These are phyloP conservation scores for Altica lythri DNA, from an alignment of 2,888 invertebrate species.

Conservation along the genomic window DNA sequence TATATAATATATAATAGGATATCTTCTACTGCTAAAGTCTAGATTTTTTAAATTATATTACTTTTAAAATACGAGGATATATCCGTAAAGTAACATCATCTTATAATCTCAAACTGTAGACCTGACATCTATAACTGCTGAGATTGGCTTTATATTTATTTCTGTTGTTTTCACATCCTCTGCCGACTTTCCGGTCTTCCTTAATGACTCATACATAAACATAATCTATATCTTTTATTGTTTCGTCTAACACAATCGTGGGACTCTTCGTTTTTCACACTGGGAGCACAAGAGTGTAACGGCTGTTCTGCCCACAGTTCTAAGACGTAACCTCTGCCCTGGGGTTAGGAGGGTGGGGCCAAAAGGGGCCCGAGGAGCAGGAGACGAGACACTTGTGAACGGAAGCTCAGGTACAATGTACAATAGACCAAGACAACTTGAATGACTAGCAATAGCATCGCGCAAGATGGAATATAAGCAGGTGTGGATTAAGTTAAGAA, in stretches of 20 bases:
- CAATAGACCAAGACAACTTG: conserved; percentile 49
- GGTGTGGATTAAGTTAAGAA: conserved; percentile 9
- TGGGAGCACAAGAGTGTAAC: conserved; percentile 49
- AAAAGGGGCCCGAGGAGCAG: conserved; percentile 20
- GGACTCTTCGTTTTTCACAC: conserved; percentile 49
- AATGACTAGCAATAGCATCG: conserved; percentile 40
- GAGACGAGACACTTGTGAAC: conserved; percentile 47
- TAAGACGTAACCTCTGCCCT: conserved; percentile 49
- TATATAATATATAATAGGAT: too few relatives aligned
- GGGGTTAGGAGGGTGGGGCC: conserved; percentile 26
- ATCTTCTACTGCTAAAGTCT: too few relatives aligned
- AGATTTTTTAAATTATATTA: too few relatives aligned
- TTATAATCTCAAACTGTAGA: neutral
- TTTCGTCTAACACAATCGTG: conserved; percentile 45
- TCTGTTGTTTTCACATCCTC: conserved; percentile 36
- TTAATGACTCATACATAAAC: conserved; percentile 50
- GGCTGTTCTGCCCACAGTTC: conserved; percentile 32
- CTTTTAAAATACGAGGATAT: too few relatives aligned
- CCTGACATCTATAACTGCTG: conserved; percentile 15
- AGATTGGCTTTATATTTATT: conserved; percentile 27
- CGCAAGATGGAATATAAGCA: conserved; percentile 11
- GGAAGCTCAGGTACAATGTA: conserved; percentile 48
- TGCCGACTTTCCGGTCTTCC: conserved; percentile 33
- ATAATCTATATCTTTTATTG: conserved; percentile 47
- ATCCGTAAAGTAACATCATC: too few relatives aligned